phyloP scores from a whole-genome alignment of 2,888 invertebrate genomes.

The Archips xylosteana region DNA sequence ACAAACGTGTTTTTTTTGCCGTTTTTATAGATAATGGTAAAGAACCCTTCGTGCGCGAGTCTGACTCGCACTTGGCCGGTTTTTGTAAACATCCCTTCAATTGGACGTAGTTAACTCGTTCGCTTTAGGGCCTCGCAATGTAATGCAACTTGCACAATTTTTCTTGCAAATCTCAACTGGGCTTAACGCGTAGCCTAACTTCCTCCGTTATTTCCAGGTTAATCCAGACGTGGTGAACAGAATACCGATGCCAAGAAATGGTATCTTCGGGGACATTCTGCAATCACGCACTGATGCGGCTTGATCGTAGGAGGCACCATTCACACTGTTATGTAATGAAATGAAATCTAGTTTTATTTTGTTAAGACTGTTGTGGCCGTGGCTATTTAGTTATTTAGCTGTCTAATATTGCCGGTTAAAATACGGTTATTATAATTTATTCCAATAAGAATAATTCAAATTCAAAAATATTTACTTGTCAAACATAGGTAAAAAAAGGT shows the following conservation, averaged over 20 bases:
- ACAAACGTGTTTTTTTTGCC: too few relatives aligned
- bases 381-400: not conserved
- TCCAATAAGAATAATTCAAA: too few relatives aligned
- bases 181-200: not conserved
- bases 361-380: not conserved
- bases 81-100: too few relatives aligned
- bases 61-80: too few relatives aligned
- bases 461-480: too few relatives aligned
- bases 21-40: too few relatives aligned
- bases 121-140: too few relatives aligned
- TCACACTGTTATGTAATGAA: not conserved
- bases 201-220: constrained; percentile 13
- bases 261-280: constrained; percentile 23
- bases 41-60: too few relatives aligned
- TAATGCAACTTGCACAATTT: too few relatives aligned
- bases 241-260: constrained; percentile 33
- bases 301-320: not conserved
- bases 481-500: too few relatives aligned
- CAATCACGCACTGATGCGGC: not conserved
- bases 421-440: too few relatives aligned
- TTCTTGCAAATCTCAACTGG: not conserved
- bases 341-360: constrained; percentile 4
- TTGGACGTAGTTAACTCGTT: too few relatives aligned
- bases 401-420: not conserved
- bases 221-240: constrained; percentile 28